Conservation (phyloP, 2,113 vertebrate species). For the Megaceryle maxima region DNA sequence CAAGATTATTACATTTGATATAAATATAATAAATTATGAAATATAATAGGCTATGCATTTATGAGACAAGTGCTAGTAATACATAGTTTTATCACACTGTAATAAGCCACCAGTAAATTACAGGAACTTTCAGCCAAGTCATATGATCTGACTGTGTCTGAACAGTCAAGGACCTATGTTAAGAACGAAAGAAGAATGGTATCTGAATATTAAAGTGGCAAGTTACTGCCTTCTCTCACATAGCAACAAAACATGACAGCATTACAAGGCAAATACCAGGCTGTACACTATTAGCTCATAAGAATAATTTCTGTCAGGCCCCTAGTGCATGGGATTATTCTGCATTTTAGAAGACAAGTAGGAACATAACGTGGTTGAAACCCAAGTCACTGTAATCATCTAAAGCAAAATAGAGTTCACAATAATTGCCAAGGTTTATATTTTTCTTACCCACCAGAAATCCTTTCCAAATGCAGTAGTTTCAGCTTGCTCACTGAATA, state of each 20-base stretch:
- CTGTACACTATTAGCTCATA: slow-evolving; percentile 17
- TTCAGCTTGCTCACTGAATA: not conserved
- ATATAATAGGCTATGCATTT: not conserved
- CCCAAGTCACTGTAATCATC: not conserved
- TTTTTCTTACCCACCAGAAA: not conserved
- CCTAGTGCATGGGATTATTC: not conserved
- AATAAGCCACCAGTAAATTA: slow-evolving; percentile 15
- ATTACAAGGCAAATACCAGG: slow-evolving; percentile 45
- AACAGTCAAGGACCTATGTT: slow-evolving; percentile 64
- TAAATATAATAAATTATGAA: not conserved
- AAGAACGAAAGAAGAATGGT: slow-evolving; percentile 56
- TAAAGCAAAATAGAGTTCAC: not conserved
- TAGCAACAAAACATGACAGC: slow-evolving; percentile 57
- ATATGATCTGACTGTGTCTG: slow-evolving; percentile 21
- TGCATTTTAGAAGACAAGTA: not conserved
- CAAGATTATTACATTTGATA: not conserved
- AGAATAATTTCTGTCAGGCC: not conserved
- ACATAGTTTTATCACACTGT: not conserved
- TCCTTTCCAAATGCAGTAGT: not conserved
- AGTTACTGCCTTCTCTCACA: slow-evolving; percentile 30
- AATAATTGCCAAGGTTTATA: not conserved
- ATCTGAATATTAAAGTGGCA: slow-evolving; percentile 53
- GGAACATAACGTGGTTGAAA: not conserved
- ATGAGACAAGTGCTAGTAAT: not conserved
- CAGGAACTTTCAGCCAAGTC: slow-evolving; percentile 10